Evolutionary conservation across 2,797 vertebrate species (phyloP).

Genomic region (Coracias cyanogaster): DNA sequence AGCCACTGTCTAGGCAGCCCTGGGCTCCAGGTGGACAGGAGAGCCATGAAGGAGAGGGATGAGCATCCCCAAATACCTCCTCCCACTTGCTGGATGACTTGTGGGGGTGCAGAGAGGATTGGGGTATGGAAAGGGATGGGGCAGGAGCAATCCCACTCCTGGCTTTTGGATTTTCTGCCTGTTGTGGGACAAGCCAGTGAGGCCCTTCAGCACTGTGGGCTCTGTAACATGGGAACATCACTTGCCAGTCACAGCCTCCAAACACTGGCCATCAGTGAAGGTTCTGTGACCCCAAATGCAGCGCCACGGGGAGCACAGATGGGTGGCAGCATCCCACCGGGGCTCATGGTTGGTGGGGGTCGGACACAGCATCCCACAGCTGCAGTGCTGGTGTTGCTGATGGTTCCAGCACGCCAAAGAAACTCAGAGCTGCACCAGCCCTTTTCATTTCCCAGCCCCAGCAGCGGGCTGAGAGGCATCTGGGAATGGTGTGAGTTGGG

Average conservation of each 20-base stretch:
- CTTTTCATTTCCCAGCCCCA: not conserved
- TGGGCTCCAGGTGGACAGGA: not conserved
- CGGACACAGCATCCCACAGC: not conserved
- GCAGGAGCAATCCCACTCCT: not conserved
- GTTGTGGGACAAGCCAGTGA: not conserved
- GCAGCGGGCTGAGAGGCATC: not conserved
- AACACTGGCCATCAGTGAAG: rapidly evolving
- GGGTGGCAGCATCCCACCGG: not conserved
- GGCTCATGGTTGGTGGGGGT: not conserved
- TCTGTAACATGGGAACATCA: not conserved
- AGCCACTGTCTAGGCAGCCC: not conserved
- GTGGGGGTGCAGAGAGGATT: not conserved
- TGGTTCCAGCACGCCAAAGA: rapidly evolving
- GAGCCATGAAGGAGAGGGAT: rapidly evolving
- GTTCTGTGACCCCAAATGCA: not conserved
- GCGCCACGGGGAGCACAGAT: rapidly evolving
- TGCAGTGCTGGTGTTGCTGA: not conserved
- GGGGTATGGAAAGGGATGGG: not conserved
- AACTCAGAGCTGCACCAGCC: not conserved
- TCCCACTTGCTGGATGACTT: not conserved
- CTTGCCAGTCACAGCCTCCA: not conserved
- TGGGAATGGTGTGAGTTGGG: not conserved
- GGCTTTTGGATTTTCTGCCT: not conserved
- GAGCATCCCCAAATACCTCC: not conserved
- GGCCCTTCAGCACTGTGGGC: not conserved